Conservation (phyloP, 2,113 vertebrate genomes). For the Macrotus californicus region DNA sequence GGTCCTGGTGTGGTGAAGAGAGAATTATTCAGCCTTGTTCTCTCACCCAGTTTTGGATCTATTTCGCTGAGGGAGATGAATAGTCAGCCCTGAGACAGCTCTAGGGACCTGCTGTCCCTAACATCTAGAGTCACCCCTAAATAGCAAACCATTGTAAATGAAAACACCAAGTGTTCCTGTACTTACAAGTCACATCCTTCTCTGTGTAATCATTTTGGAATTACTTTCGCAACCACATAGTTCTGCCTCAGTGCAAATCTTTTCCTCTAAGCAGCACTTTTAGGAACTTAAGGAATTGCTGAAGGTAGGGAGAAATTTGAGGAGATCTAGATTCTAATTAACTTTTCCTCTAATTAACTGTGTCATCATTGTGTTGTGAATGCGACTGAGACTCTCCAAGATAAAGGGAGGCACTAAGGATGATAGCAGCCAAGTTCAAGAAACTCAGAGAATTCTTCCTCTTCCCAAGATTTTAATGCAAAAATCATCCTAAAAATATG, state of each 20-base stretch:
- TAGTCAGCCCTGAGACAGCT: background rate
- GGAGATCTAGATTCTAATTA: conserved; percentile 58
- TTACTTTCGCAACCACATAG: background rate
- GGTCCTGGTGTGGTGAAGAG: background rate
- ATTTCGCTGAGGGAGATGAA: background rate
- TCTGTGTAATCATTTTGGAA: background rate
- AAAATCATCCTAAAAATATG: background rate
- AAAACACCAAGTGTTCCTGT: background rate
- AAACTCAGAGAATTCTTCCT: background rate
- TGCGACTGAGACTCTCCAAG: background rate
- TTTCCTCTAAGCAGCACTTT: conserved; percentile 47
- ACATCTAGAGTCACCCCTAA: background rate
- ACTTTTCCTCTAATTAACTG: conserved; percentile 48
- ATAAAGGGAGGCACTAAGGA: background rate
- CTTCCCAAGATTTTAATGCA: background rate
- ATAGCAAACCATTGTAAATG: background rate
- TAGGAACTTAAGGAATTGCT: conserved; percentile 56
- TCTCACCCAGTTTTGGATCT: background rate
- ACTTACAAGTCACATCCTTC: background rate
- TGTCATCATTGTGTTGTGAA: conserved; percentile 33
- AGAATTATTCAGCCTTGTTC: background rate
- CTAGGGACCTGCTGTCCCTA: background rate
- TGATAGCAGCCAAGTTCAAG: background rate
- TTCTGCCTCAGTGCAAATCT: conserved; percentile 16
- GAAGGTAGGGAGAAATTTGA: conserved; percentile 52